Evolutionary conservation across 1,140 invertebrate species (phyloP).

Genomic region (Drosophila pachea): DNA sequence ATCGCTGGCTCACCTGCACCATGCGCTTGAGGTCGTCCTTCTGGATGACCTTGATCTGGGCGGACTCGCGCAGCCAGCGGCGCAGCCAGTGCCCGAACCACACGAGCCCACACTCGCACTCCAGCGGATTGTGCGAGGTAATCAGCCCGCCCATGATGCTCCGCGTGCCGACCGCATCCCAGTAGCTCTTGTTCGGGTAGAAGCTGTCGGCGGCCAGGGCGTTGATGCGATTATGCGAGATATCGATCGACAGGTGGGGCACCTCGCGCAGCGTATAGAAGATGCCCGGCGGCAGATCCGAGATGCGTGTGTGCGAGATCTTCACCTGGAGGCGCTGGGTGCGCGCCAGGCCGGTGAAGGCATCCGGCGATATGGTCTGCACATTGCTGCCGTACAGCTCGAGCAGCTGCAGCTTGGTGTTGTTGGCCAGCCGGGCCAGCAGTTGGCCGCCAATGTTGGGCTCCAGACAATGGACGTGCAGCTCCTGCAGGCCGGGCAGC

Average conservation of each 20-base stretch:
- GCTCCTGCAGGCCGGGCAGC: slow-evolving; percentile 81
- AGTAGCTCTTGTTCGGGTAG: slow-evolving; percentile 89
- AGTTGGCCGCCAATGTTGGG: slow-evolving; percentile 85
- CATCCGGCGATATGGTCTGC: slow-evolving; percentile 84
- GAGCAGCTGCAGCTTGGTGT: slow-evolving; percentile 87
- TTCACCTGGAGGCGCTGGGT: slow-evolving; percentile 86
- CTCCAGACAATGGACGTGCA: slow-evolving; percentile 87
- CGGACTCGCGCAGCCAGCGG: slow-evolving; percentile 88
- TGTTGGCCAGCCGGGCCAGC: slow-evolving; percentile 83
- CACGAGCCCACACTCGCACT: slow-evolving; percentile 92
- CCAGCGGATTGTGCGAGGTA: slow-evolving; percentile 89
- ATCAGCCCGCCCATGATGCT: slow-evolving; percentile 87
- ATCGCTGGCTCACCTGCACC: slow-evolving; percentile 61
- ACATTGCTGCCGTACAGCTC: slow-evolving; percentile 88
- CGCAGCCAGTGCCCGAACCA: slow-evolving; percentile 94
- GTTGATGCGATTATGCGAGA: slow-evolving; percentile 89
- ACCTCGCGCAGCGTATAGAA: slow-evolving; percentile 87
- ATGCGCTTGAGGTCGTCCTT: slow-evolving; percentile 77
- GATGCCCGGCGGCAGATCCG: slow-evolving; percentile 87
- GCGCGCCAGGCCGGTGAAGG: slow-evolving; percentile 83
- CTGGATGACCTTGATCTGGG: slow-evolving; percentile 79
- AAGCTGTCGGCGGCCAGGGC: slow-evolving; percentile 89
- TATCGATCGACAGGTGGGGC: slow-evolving; percentile 89
- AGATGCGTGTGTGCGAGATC: slow-evolving; percentile 87
- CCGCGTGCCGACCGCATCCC: slow-evolving; percentile 88